A percentile compares a stretch with the other conserved stretches of the same genome.
Conservation (phyloP, 2,797 vertebrate genomes). For the Tamandua tetradactyla region DNA sequence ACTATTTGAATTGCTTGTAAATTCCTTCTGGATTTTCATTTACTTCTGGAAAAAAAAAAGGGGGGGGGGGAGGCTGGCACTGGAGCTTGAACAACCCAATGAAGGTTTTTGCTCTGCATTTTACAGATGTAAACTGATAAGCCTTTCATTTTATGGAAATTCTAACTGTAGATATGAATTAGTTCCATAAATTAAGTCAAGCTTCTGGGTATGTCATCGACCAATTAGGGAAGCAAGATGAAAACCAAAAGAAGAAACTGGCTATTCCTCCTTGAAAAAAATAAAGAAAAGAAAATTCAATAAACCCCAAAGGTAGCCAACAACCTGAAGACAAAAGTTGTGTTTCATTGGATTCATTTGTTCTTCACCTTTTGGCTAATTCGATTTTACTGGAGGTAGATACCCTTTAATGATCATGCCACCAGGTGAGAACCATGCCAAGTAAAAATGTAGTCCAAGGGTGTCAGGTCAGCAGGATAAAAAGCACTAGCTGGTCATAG, state of each 20-base stretch:
- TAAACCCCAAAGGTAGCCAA: background rate
- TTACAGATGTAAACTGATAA: slow-evolving; percentile 61
- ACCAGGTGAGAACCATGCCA: background rate
- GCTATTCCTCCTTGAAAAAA: background rate
- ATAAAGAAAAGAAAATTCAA: background rate
- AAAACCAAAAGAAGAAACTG: slow-evolving; percentile 65
- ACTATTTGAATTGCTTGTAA: background rate
- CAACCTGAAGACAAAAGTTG: background rate
- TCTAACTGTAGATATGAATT: slow-evolving; percentile 74
- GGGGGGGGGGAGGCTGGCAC: background rate
- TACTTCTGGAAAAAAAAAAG: background rate
- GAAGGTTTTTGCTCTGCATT: slow-evolving; percentile 56
- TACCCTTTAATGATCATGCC: background rate
- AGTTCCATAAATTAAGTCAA: slow-evolving; percentile 66
- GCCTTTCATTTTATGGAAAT: slow-evolving; percentile 63
- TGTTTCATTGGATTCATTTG: background rate
- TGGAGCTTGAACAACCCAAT: background rate
- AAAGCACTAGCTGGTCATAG: fast-evolving
- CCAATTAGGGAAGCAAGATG: slow-evolving; percentile 67
- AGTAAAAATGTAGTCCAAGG: background rate
- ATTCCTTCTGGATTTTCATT: slow-evolving; percentile 21
- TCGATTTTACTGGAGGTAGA: background rate
- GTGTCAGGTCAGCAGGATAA: background rate
- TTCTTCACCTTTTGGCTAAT: background rate
- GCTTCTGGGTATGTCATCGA: slow-evolving; percentile 49